Conservation (phyloP, 1,140 invertebrate genomes). For the Phenacoccus solenopsis region DNA sequence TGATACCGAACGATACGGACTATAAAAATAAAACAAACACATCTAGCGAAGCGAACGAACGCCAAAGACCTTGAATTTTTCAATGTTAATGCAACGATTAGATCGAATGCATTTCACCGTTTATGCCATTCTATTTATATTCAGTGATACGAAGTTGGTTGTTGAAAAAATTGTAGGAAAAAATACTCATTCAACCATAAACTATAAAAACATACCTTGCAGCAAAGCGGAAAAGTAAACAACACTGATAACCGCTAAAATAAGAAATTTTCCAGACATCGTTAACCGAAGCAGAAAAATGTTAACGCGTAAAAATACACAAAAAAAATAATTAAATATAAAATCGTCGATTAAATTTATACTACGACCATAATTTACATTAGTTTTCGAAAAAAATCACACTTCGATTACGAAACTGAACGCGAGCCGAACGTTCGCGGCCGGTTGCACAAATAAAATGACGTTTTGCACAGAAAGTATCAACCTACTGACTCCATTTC, state of each 20-base stretch:
- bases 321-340: no score
- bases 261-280: neutral
- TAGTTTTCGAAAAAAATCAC: neutral
- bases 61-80: neutral
- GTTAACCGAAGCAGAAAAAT: neutral
- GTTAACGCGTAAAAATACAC: no score
- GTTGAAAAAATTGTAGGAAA: no score
- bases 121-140: no score
- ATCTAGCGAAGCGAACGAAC: neutral
- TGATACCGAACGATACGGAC: no score
- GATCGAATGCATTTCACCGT: no score
- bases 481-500: slow-evolving; percentile 15
- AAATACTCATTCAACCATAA: no score
- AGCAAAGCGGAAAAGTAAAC: neutral
- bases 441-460: slow-evolving; percentile 10
- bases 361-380: neutral
- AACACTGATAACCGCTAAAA: neutral
- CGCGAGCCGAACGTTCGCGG: neutral
- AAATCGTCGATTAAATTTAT: neutral
- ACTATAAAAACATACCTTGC: neutral
- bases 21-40: no score
- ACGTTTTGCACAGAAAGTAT: slow-evolving; percentile 12
- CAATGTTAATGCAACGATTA: neutral
- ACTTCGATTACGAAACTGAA: neutral
- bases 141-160: no score